Base-by-base conservation (phyloP, 2,113 vertebrate genomes). In the Tylochromis polylepis region DNA sequence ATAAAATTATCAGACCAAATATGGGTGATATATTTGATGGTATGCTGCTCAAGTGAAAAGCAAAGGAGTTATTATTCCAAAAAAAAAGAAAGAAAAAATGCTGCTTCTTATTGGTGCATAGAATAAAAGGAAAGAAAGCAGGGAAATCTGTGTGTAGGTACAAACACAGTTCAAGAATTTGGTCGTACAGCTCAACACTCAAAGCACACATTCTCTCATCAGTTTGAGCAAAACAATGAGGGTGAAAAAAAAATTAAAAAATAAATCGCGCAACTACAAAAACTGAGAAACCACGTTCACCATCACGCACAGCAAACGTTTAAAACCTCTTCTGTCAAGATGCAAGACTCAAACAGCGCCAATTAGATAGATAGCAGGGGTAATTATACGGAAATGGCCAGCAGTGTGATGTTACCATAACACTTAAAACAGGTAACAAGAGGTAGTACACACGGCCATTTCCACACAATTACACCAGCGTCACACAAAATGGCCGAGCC, bases 371-470 rank as follows among this genome's bases (percentile, higher is more conserved):
- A 89, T 86, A 91, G 94, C 84, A 82, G 75, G 88, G 92, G 95
- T 93, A 96, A 96, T 96, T 96, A 95, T 96, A 93, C 92, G 92
- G 95, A 96, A 96, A 97, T 97, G 95, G 95, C 96, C 95, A 87
- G 92, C 82, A 91, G 93, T 96, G 95, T 95, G 93, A 96, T 96
- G 96, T 96, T 96, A 96, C 96, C 96, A 96, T 96, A 87, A 95
- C 90, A 95, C 93, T 94, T 94, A 27, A 55, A 94, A 96, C 96
- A 96, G 96, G 96, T 96, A 96, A 97, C 96, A 96, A 91, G 96
- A 97, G 96, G 96, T 97, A 97, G 96, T 93, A 95, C 96, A 95
- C 94, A 89, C 89, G 81, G 94, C 95, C 96, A 96, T 95, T 96
- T 96, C 95, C 88, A 95, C 88, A 95, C 95, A 97, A 96, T 95